Evolutionary conservation across 2,797 vertebrate species (phyloP), one percentile per base, ranked within the genome.

Genomic region (Microctenopoma lineatum): DNA sequence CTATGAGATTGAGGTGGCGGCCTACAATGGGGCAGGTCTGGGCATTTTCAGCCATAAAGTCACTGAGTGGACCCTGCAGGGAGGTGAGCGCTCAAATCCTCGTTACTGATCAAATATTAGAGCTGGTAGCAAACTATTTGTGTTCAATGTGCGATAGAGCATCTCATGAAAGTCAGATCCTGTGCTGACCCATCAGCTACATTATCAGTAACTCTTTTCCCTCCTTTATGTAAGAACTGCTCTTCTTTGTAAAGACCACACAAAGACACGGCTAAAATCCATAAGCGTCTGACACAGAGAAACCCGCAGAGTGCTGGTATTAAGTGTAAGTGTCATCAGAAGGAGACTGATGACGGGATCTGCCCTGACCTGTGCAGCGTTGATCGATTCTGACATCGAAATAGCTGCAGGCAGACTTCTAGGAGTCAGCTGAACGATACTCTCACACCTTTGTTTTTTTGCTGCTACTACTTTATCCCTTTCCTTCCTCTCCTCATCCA

Each of bases 1-100:
- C 91, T 99, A 99, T 0, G 98, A 99, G 93, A 98, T 99, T 0
- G 96, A 98, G 85, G 97, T 99, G 89, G 98, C 97, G 0, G 97
- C 97, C 0, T 99, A 96, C 90, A 99, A 99, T 50, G 95, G 95
- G 0, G 97, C 97, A 0, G 97, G 98, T n/a, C 84, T 97, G 77
- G 98, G 98, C 0, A 92, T 94, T 48, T 99, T 97, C 92, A 97
- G 97, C 89, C 90, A 96, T 80, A 97, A 95, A 76, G 97, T 99
- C 70, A 97, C 96, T 0, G 97, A 99, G 91, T 99, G 97, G 98
- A 99, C 97, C 0, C 94, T 98, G 50, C 98, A 99, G 87, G 98
- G 98, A 95, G 98, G 98, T 98, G 90, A 87, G 94, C 8, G 0
- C 9, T 14, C 1, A 0, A 6, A 16, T 18, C 7, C 14, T 14